These are phyloP conservation scores for Lithodes maja DNA, from an alignment of 2,888 invertebrate genomes.

Conservation along the genomic window DNA sequence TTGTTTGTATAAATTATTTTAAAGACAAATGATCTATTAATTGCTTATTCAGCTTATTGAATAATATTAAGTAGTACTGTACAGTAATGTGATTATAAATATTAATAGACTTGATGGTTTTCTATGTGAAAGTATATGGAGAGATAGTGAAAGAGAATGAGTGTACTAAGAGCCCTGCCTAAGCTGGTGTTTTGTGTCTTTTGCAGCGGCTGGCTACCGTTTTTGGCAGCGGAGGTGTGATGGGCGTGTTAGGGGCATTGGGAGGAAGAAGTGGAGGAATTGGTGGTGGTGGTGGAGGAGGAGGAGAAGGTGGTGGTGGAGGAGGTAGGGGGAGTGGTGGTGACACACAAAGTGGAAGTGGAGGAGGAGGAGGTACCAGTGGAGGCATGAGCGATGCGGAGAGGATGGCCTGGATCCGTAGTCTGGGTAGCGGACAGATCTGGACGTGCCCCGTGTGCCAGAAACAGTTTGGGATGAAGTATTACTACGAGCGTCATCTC, in stretches of 20 bases:
- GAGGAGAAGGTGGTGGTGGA: conserved; percentile 11
- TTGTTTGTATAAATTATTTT: too few relatives aligned
- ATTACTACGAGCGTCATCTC: conserved; percentile 67
- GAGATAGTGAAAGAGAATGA: background rate
- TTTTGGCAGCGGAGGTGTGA: conserved; percentile 20
- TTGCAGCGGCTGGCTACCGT: conserved; percentile 53
- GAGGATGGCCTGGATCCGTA: conserved; percentile 48
- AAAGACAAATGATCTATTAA: too few relatives aligned
- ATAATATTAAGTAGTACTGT: background rate
- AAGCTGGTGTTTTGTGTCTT: conserved; percentile 61
- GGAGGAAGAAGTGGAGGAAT: background rate
- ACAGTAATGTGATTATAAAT: background rate
- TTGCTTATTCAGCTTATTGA: too few relatives aligned
- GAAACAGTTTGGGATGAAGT: conserved; percentile 64
- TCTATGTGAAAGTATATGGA: background rate
- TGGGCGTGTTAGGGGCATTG: background rate
- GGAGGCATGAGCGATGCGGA: conserved; percentile 54
- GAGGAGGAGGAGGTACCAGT: conserved; percentile 31
- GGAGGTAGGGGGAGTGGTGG: background rate
- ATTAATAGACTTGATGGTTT: background rate
- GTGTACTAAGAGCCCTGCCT: conserved; percentile 22
- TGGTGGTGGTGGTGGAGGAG: conserved; percentile 24
- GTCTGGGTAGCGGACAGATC: conserved; percentile 42
- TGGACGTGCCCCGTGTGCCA: conserved; percentile 64
- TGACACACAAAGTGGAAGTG: conserved; percentile 26